A percentile compares a stretch with the other conserved stretches of the same genome.
Conservation (phyloP, 2,888 invertebrate genomes). For the Cantharis lateralis region DNA sequence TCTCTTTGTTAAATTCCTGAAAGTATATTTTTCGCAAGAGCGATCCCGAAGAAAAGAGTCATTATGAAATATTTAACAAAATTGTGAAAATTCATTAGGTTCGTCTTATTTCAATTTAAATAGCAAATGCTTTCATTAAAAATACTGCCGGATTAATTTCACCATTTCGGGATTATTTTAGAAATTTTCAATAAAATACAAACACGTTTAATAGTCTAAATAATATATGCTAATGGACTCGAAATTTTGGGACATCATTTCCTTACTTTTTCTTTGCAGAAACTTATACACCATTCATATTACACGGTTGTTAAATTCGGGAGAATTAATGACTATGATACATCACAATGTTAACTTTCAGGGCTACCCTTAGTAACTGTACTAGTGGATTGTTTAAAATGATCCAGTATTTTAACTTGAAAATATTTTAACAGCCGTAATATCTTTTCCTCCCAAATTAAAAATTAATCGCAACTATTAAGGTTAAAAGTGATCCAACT, state of each 20-base stretch:
- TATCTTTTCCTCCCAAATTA: not conserved
- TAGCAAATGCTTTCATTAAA: not conserved
- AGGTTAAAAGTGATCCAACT: not conserved
- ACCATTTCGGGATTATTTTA: not conserved
- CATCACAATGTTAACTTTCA: slow-evolving; percentile 10
- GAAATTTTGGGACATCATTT: not conserved
- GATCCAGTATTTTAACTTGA: not conserved
- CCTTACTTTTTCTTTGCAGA: not conserved
- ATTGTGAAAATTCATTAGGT: slow-evolving; percentile 13
- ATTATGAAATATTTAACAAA: slow-evolving; percentile 14
- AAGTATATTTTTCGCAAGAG: slow-evolving; percentile 13
- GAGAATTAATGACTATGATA: slow-evolving; percentile 17
- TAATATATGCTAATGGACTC: slow-evolving; percentile 8
- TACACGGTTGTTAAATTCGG: slow-evolving; percentile 14
- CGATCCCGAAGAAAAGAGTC: slow-evolving; percentile 9
- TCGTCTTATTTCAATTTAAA: not conserved
- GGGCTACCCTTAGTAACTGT: not conserved
- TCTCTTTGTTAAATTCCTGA: slow-evolving; percentile 5
- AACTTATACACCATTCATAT: slow-evolving; percentile 9
- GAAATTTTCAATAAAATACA: not conserved
- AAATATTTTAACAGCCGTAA: not conserved
- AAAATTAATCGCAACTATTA: not conserved
- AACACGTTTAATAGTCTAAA: not conserved
- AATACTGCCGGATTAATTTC: not conserved
- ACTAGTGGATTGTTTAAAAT: not conserved